Evolutionary conservation across 2,888 invertebrate species (phyloP), one percentile per base, ranked within the genome.

Genomic region (Podotricha telesiphe): DNA sequence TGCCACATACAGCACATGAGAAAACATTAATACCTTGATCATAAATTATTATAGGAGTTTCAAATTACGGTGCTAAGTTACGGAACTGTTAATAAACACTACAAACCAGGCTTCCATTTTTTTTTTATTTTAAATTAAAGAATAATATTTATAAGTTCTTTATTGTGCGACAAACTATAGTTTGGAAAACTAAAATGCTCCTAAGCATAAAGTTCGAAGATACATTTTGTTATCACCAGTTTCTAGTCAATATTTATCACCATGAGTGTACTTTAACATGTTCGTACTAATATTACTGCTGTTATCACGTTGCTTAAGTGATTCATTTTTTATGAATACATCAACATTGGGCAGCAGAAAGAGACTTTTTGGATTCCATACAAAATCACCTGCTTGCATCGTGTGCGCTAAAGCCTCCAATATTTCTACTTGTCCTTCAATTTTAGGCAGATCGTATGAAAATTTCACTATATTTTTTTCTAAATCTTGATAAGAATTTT

Each of bases 351-450:
- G 84, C 28, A 85, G 70, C 45, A 80, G 56, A 7, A 77, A 20
- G 40, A 77, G 75, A 11, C 47, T 74, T 72, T 78, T 81, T n/a
- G 83, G 80, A 69, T 82, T 77, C 84, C 85, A 85, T 28, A 74
- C 79, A 34, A 68, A 75, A 17, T 82, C 76, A 48, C 77, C 78
- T n/a, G 67, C 75, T 5, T 85, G 83, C 15, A 87, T 68, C 8
- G 78, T 81, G 47, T 76, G 80, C 0, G 88, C 83, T 20, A 91
- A 69, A 1, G 83, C 78, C 76, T 88, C 89, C 64, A 92, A 77
- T 11, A 87, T 78, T 69, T 86, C 85, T 1, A 91, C 77, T 78
- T 92, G 88, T 0, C 86, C 86, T 80, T 89, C 88, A 10, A 92
- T 76, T 71, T 85, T 91, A 0, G 91, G 90, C 10, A 92, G 67